These are phyloP conservation scores for Eristalis intricaria DNA, from an alignment of 2,888 invertebrate genomes.

Conservation along the genomic window DNA sequence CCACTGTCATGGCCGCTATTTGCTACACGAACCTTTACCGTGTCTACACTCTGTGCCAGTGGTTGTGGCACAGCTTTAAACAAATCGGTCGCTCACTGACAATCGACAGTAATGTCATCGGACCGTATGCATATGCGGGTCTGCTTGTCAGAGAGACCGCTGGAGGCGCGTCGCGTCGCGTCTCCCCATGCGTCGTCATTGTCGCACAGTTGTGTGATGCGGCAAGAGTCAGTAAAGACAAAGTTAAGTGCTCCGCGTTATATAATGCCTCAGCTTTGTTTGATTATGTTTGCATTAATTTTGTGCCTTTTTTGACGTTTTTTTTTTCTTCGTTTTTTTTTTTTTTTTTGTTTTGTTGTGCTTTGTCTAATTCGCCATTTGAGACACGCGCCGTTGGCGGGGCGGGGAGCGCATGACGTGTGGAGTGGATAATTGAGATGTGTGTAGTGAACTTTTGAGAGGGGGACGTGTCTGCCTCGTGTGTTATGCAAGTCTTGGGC, in stretches of 20 bases:
- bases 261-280: slow-evolving; percentile 25
- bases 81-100: not conserved
- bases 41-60: not conserved
- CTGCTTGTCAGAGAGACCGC: not conserved
- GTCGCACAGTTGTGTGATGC: slow-evolving; percentile 3
- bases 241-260: slow-evolving; percentile 21
- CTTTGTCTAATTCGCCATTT: slow-evolving; percentile 18
- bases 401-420: not conserved
- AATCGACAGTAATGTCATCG: not conserved
- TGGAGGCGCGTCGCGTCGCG: not conserved
- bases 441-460: not conserved
- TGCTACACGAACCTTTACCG: not conserved
- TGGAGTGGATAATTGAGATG: slow-evolving; percentile 13
- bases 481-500: not conserved
- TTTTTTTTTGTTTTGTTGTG: slow-evolving; percentile 17
- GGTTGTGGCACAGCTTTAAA: not conserved
- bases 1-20: slow-evolving; percentile 19
- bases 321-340: not conserved
- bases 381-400: not conserved
- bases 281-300: not conserved
- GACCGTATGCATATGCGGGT: not conserved
- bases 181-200: not conserved
- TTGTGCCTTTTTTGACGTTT: slow-evolving; percentile 10
- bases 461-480: not conserved
- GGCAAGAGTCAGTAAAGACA: slow-evolving; percentile 32